phyloP scores from a whole-genome alignment of 2,797 vertebrate genomes.

The Hydrolagus colliei region DNA sequence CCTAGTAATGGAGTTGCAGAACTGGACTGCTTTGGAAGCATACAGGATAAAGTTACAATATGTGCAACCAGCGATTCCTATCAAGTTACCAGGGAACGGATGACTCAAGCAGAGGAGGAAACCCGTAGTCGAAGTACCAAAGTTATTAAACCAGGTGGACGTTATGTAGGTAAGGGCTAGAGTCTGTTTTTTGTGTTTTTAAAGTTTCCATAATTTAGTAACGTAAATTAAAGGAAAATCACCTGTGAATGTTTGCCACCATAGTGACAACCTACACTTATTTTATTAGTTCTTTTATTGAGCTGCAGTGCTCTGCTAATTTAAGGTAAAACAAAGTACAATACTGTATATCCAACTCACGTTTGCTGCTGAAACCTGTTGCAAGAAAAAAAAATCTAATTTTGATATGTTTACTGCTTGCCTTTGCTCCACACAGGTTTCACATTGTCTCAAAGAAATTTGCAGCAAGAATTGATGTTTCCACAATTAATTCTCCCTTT shows the following conservation, averaged over 20 bases:
- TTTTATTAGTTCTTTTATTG: background rate
- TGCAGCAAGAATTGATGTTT: background rate
- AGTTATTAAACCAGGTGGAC: slow-evolving; percentile 79
- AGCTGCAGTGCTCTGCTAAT: background rate
- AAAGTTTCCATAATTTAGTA: background rate
- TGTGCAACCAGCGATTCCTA: slow-evolving; percentile 81
- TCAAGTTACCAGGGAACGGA: slow-evolving; percentile 74
- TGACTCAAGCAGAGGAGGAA: slow-evolving; percentile 80
- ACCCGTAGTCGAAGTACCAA: slow-evolving; percentile 78
- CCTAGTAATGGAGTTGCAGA: slow-evolving; percentile 71
- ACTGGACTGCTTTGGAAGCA: slow-evolving; percentile 71
- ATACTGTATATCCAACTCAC: too few relatives aligned
- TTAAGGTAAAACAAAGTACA: background rate
- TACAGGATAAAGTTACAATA: slow-evolving; percentile 84
- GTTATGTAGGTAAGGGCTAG: slow-evolving; percentile 69
- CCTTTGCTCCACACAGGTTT: too few relatives aligned
- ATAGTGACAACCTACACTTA: background rate
- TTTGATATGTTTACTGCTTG: too few relatives aligned
- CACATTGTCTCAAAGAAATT: background rate
- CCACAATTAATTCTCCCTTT: background rate
- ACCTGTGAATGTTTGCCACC: background rate
- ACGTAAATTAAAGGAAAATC: background rate
- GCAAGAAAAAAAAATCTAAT: too few relatives aligned
- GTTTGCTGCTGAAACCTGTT: too few relatives aligned
- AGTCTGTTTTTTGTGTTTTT: slow-evolving; percentile 16